Conservation (phyloP, 2,113 vertebrate genomes). For the Australoheros scitulus region DNA sequence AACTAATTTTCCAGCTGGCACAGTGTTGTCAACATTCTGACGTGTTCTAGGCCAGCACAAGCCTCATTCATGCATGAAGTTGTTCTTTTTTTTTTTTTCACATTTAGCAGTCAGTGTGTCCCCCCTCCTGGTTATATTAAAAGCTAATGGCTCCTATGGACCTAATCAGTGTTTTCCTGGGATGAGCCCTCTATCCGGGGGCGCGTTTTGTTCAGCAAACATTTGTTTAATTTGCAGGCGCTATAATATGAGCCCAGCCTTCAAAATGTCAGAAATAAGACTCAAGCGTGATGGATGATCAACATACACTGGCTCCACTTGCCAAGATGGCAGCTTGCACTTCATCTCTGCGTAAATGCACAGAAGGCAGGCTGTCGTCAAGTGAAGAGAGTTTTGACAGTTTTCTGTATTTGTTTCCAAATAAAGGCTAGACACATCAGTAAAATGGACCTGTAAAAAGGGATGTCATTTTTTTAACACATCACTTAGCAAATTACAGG, state of each 20-base stretch:
- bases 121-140: slow-evolving; percentile 23
- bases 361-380: slow-evolving; percentile 59
- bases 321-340: slow-evolving; percentile 65
- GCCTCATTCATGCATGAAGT: slow-evolving; percentile 29
- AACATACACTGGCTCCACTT: slow-evolving; percentile 27
- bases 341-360: slow-evolving; percentile 63
- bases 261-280: slow-evolving; percentile 52
- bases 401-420: slow-evolving; percentile 52
- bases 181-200: slow-evolving; percentile 33
- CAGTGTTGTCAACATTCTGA: slow-evolving; percentile 11
- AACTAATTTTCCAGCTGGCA: slow-evolving; percentile 21
- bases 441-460: slow-evolving; percentile 2
- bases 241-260: slow-evolving; percentile 30
- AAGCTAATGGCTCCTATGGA: slow-evolving; percentile 29
- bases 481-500: not conserved
- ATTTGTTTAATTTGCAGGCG: slow-evolving; percentile 46
- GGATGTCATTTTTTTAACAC: not conserved
- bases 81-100: slow-evolving; percentile 20
- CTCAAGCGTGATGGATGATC: slow-evolving; percentile 46
- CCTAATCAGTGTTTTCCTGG: slow-evolving; percentile 22
- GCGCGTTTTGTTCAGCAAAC: slow-evolving; percentile 28
- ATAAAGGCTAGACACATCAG: slow-evolving; percentile 37
- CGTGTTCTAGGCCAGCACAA: slow-evolving; percentile 22
- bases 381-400: slow-evolving; percentile 43
- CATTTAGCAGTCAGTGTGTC: not conserved